phyloP scores from a whole-genome alignment of 2,797 vertebrate species.

The Trachops cirrhosus region DNA sequence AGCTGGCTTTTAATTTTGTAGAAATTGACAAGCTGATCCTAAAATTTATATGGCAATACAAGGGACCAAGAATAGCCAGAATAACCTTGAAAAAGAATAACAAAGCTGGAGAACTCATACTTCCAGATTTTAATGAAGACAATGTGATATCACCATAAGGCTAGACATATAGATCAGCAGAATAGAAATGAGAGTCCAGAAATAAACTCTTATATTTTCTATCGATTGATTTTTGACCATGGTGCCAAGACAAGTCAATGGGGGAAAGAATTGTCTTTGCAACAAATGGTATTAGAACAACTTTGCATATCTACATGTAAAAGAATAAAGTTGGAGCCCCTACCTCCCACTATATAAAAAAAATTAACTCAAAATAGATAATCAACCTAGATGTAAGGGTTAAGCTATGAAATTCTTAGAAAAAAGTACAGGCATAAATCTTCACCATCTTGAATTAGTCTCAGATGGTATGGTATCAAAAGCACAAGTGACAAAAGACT shows the following conservation, averaged over 20 bases:
- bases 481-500: background rate
- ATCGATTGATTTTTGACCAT: background rate
- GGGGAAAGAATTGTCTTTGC: background rate
- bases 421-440: background rate
- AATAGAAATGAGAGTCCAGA: background rate
- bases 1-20: background rate
- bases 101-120: background rate
- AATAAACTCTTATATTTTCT: background rate
- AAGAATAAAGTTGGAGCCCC: background rate
- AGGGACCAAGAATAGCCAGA: background rate
- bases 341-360: background rate
- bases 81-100: background rate
- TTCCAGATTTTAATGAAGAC: background rate
- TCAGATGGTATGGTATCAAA: background rate
- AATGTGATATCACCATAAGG: background rate
- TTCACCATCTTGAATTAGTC: background rate
- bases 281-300: background rate
- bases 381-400: background rate
- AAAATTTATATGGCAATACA: background rate
- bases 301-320: background rate
- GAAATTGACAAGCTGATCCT: background rate
- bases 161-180: background rate
- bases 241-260: background rate
- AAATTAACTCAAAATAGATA: background rate
- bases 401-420: background rate